Conservation (phyloP, 2,113 vertebrate species). For the Myocastor coypus region DNA sequence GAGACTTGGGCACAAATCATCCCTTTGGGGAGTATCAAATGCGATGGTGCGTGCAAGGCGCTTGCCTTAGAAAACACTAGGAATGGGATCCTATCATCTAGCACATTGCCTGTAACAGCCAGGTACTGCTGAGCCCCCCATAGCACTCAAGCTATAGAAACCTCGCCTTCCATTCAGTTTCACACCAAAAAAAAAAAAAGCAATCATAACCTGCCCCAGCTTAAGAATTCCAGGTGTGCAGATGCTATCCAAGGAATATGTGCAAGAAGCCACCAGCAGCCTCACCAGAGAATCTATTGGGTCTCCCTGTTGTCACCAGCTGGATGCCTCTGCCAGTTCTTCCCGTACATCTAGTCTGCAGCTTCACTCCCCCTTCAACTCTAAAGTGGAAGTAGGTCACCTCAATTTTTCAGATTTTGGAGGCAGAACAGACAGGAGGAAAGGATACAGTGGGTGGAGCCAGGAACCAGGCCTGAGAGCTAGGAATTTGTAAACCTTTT, state of each 20-base stretch:
- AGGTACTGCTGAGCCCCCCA: not conserved
- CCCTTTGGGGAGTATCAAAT: not conserved
- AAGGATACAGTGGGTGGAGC: not conserved
- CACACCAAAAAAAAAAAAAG: not conserved
- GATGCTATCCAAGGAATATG: not conserved
- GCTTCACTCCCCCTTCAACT: not conserved
- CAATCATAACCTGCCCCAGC: not conserved
- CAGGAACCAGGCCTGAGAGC: not conserved
- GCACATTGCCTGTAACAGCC: not conserved
- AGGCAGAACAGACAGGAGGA: not conserved
- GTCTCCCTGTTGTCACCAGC: not conserved
- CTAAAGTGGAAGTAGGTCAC: constrained; percentile 62
- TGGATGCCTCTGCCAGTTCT: not conserved
- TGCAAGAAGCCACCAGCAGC: not conserved
- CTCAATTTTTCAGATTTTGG: constrained; percentile 38
- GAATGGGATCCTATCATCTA: not conserved
- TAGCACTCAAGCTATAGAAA: not conserved
- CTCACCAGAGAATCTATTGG: not conserved
- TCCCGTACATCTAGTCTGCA: not conserved
- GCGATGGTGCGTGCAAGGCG: not conserved
- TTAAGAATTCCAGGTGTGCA: not conserved
- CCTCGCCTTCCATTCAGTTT: not conserved
- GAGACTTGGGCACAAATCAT: not conserved
- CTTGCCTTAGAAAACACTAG: not conserved
- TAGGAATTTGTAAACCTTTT: not conserved